Conservation (phyloP, 2,888 invertebrate species). For the Drosophila falleni region DNA sequence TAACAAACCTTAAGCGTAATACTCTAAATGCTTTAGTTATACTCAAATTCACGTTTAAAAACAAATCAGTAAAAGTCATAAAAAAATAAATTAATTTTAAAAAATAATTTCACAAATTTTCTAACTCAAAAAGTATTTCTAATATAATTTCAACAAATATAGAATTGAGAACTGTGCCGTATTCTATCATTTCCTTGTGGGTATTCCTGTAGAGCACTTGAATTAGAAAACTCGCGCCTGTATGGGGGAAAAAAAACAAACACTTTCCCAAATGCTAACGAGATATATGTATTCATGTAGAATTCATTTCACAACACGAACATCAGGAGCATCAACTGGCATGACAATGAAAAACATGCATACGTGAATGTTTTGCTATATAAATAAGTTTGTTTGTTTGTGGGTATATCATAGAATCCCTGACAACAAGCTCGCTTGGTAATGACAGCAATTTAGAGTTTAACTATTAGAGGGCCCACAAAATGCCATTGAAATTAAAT, state of each 20-base stretch:
- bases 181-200: background rate
- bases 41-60: background rate
- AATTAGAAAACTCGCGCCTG: background rate
- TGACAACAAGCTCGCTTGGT: constrained; percentile 26
- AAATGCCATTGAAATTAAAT: constrained; percentile 51
- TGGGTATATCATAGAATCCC: background rate
- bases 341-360: constrained; percentile 37
- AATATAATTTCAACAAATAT: background rate
- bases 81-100: background rate
- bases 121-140: background rate
- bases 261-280: constrained; percentile 8
- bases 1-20: background rate
- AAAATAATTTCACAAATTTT: background rate
- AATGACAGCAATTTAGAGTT: constrained; percentile 48
- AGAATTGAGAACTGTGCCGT: background rate
- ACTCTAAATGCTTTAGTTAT: background rate
- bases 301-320: constrained; percentile 40
- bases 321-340: constrained; percentile 23
- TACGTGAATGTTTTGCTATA: constrained; percentile 2
- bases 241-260: background rate
- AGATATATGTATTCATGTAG: constrained; percentile 47
- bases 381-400: background rate
- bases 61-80: background rate
- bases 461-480: constrained; percentile 23
- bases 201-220: background rate